A percentile compares a stretch with the other conserved stretches of the same genome.
Conservation (phyloP, 2,797 vertebrate species). For the Pelodytes ibericus region DNA sequence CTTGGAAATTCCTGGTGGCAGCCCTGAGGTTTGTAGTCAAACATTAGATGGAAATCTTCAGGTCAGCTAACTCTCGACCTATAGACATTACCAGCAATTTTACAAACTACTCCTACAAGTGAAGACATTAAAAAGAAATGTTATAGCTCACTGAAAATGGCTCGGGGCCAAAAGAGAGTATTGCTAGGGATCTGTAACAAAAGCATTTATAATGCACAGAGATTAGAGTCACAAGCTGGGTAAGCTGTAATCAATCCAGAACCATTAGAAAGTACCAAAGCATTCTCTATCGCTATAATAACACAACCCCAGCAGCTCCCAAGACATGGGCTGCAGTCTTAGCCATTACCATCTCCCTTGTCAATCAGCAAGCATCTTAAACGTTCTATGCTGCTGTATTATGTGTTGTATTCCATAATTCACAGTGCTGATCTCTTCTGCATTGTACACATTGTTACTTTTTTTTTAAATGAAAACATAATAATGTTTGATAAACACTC, state of each 20-base stretch:
- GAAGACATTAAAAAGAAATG: background rate
- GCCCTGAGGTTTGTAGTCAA: no score
- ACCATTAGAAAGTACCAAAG: conserved; percentile 42
- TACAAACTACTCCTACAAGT: conserved; percentile 19
- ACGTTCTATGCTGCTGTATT: background rate
- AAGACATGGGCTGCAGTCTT: background rate
- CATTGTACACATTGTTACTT: no score
- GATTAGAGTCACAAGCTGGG: conserved; percentile 34
- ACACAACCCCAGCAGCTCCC: conserved; percentile 24
- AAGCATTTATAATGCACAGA: conserved; percentile 49
- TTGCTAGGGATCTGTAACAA: conserved; percentile 18
- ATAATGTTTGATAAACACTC: no score
- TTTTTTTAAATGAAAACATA: no score
- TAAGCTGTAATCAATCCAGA: conserved; percentile 45
- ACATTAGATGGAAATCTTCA: no score
- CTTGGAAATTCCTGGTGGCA: no score
- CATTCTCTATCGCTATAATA: conserved; percentile 18
- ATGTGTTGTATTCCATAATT: background rate
- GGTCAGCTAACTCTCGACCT: no score
- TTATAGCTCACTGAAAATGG: conserved; percentile 22
- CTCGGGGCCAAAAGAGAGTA: conserved; percentile 35
- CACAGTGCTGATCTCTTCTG: no score
- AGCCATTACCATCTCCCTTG: background rate
- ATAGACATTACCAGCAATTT: background rate
- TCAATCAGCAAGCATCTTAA: background rate